These are phyloP conservation scores for Schizaphis graminum DNA, from an alignment of 2,888 invertebrate genomes.

Conservation along the genomic window DNA sequence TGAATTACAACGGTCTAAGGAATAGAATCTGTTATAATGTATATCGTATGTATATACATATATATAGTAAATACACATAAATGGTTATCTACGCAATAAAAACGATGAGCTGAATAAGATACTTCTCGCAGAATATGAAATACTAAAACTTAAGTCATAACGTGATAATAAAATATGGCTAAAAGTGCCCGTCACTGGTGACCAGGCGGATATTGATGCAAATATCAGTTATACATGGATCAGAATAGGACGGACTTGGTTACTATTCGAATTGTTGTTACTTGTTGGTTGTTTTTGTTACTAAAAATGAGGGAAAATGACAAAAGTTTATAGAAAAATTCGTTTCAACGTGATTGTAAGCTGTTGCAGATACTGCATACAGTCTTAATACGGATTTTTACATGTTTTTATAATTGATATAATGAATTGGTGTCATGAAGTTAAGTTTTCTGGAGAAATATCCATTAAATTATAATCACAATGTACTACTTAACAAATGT, in stretches of 20 bases:
- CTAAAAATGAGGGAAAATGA: neutral
- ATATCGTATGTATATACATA: no score
- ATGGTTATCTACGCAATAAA: neutral
- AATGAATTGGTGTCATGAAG: conserved; percentile 29
- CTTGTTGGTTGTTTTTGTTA: neutral
- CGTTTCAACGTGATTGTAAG: neutral
- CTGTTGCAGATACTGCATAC: neutral
- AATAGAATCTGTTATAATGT: neutral
- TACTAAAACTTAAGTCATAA: neutral
- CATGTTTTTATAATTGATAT: neutral
- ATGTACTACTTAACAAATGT: neutral
- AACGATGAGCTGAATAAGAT: neutral
- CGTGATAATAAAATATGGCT: neutral
- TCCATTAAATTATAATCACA: conserved; percentile 28
- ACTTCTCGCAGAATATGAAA: conserved; percentile 41
- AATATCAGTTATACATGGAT: neutral
- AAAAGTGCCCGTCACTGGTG: neutral
- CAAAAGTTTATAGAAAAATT: neutral
- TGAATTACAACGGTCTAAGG: neutral
- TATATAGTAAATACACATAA: no score
- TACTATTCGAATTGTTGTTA: neutral
- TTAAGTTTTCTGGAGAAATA: conserved; percentile 30
- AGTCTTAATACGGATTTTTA: conserved; percentile 13
- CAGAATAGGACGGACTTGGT: conserved; percentile 36
- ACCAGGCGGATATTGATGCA: neutral